phyloP scores from a whole-genome alignment of 1,140 invertebrate species.

The Camponotus floridanus region DNA sequence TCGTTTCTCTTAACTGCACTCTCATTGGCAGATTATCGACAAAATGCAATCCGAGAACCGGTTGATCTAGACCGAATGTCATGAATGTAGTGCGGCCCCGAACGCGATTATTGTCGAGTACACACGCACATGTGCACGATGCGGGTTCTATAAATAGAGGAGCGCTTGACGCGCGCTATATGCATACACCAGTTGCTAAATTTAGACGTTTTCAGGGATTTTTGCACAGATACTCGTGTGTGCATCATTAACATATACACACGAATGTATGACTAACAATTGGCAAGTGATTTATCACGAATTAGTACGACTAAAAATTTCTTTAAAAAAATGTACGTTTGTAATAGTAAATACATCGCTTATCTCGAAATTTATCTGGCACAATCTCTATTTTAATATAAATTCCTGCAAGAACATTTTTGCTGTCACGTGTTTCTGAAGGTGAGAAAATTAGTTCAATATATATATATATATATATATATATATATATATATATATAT shows the following conservation, averaged over 20 bases:
- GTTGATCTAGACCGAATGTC: slow-evolving; percentile 15
- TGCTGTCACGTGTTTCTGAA: not conserved
- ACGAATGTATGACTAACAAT: slow-evolving; percentile 15
- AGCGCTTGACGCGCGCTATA: slow-evolving; percentile 4
- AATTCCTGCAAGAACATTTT: not conserved
- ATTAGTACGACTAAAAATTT: not conserved
- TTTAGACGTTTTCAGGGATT: slow-evolving; percentile 56
- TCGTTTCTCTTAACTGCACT: not conserved
- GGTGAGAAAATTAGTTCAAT: not conserved
- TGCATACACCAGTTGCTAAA: slow-evolving; percentile 48
- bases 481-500: not conserved
- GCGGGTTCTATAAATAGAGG: slow-evolving; percentile 59
- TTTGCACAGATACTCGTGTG: slow-evolving; percentile 23
- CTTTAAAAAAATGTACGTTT: not conserved
- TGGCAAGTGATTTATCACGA: not conserved
- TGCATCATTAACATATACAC: not conserved
- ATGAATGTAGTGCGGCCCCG: slow-evolving; percentile 21
- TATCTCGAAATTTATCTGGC: not conserved
- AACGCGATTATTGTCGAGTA: slow-evolving; percentile 44
- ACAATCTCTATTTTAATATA: not conserved
- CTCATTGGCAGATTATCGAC: not conserved
- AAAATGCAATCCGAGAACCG: slow-evolving; percentile 6
- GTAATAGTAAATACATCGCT: not conserved
- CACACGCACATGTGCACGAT: slow-evolving; percentile 17
- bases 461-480: not conserved